Base-by-base conservation (phyloP, 2,113 vertebrate species). In the Eretmochelys imbricata region DNA sequence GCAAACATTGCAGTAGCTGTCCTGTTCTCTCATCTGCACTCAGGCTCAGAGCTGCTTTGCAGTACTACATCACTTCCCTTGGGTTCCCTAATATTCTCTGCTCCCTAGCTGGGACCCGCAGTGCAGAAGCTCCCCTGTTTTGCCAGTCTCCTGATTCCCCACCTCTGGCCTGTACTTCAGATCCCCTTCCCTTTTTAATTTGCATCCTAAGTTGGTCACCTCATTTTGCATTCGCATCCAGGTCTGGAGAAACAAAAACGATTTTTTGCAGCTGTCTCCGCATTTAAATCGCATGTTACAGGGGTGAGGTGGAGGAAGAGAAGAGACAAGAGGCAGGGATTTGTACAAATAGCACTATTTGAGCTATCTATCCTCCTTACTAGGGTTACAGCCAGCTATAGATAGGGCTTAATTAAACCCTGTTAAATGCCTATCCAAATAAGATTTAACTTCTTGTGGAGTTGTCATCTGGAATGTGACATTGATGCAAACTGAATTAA, bases 371-470 rank as follows among this genome's bases (percentile, higher is more conserved):
- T 93, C 95, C 79, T 93, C 95, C 96, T 97, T 97, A 85, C 96
- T 97, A 95, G 82, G 95, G 94, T 98, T 98, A 97, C 97, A 94
- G 90, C 69, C 90, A 83, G 91, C 96, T 98, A 97, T 97, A 97
- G 95, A 98, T 98, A 98, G 97, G 76, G 80, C 94, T 97, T 97
- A 96, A 97, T 97, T 97, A 97, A 97, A 85, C 93, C 85, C 8
- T 86, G 79, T 93, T 96, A 96, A 96, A 96, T 97, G 87, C 87
- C 90, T 94, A 2, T 82, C 82, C 89, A 82, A 89, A 95, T 95
- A 95, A 85, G 87, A 38, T 94, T 89, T 88, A 88, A n/a, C 94
- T 93, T 94, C 93, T 91, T 8, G 93, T 97, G 76, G 93, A 96
- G 85, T 95, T 85, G 12, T 87, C 93, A 90, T 35, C 90, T 94